A percentile compares a stretch with the other conserved stretches of the same genome.
These are phyloP conservation scores for Ostrea edulis DNA, from an alignment of 1,140 invertebrate genomes.

Conservation along the genomic window DNA sequence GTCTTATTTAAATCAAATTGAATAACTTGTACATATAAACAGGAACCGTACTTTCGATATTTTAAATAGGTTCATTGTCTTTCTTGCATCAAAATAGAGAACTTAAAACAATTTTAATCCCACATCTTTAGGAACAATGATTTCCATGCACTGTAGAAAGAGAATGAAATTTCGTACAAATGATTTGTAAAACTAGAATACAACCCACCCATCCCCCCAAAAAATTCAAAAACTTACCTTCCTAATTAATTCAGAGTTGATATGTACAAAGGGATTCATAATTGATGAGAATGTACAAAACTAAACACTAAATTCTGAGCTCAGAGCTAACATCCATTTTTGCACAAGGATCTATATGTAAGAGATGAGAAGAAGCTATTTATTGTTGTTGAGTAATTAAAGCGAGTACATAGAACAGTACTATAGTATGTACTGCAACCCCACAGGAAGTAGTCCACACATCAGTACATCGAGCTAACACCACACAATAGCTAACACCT, in stretches of 20 bases:
- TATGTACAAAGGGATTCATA: conserved; percentile 9
- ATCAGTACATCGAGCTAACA: neutral
- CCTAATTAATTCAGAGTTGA: neutral
- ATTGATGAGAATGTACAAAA: neutral
- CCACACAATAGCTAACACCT: neutral
- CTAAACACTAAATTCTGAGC: neutral
- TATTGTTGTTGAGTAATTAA: neutral
- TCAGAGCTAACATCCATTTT: neutral
- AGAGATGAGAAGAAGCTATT: neutral
- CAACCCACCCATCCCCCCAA: too few relatives aligned
- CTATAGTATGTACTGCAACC: neutral
- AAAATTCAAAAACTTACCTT: neutral
- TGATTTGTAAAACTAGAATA: too few relatives aligned
- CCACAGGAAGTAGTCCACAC: neutral
- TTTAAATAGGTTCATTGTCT: too few relatives aligned
- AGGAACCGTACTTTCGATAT: too few relatives aligned
- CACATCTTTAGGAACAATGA: too few relatives aligned
- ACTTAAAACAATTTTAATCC: too few relatives aligned
- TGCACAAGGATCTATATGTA: neutral
- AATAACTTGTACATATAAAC: too few relatives aligned
- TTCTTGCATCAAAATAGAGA: too few relatives aligned
- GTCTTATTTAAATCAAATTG: too few relatives aligned
- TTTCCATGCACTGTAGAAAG: too few relatives aligned
- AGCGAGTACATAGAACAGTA: neutral
- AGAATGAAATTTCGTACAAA: too few relatives aligned